Conservation (phyloP, 2,113 vertebrate species). For the Perognathus longimembris region DNA sequence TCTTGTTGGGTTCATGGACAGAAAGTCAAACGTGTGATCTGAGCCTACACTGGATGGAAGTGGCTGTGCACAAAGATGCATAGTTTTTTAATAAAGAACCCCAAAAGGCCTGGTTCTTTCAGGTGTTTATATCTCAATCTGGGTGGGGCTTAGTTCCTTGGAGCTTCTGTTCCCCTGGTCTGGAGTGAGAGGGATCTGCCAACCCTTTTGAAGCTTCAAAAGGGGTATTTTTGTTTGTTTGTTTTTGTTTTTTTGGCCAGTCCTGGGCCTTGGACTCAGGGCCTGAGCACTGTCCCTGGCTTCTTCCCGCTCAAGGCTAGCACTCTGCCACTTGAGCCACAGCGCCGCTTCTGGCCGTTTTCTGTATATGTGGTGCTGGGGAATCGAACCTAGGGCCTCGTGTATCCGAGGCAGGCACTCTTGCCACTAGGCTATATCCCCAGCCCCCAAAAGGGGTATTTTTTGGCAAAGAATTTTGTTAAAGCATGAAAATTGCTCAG, state of each 20-base stretch:
- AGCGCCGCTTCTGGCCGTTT: too few relatives aligned
- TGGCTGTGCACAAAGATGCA: neutral
- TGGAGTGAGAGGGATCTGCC: neutral
- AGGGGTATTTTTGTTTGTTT: too few relatives aligned
- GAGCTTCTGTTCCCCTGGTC: neutral
- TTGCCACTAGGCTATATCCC: too few relatives aligned
- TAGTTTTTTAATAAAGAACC: neutral
- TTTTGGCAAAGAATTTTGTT: neutral
- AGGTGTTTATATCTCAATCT: neutral
- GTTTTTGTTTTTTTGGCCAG: too few relatives aligned
- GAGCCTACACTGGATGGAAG: neutral
- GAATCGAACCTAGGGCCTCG: too few relatives aligned
- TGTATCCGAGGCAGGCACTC: too few relatives aligned
- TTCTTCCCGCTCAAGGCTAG: too few relatives aligned
- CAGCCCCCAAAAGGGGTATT: conserved; percentile 20
- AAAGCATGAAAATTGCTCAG: neutral
- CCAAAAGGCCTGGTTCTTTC: neutral
- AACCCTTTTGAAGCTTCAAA: neutral
- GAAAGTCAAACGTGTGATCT: neutral
- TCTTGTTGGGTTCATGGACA: neutral
- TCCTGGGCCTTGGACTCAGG: too few relatives aligned
- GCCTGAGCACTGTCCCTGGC: too few relatives aligned
- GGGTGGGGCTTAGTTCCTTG: neutral
- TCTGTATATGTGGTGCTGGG: too few relatives aligned
- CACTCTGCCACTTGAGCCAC: too few relatives aligned